Conservation (phyloP, 2,113 vertebrate genomes). For the Paramormyrops kingsleyae region DNA sequence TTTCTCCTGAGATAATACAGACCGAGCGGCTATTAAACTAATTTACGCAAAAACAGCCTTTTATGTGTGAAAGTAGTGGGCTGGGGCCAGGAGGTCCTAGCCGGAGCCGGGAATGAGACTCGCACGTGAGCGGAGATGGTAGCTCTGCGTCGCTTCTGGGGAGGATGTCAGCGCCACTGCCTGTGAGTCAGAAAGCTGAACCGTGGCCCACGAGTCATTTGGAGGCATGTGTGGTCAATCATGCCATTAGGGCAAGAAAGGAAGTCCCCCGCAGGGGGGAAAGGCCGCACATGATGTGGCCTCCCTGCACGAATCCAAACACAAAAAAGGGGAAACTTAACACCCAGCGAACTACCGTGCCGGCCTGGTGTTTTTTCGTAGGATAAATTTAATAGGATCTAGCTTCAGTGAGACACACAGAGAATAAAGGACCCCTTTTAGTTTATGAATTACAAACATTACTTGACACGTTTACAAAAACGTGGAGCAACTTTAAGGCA, state of each 20-base stretch:
- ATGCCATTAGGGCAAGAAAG: conserved; percentile 46
- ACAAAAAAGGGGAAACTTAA: conserved; percentile 17
- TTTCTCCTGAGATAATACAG: conserved; percentile 59
- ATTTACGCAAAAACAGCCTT: conserved; percentile 39
- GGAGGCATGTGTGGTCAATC: conserved; percentile 53
- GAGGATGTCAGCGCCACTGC: conserved; percentile 31
- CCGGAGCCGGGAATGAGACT: conserved; percentile 25
- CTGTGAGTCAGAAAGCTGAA: conserved; percentile 35
- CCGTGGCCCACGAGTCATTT: neutral
- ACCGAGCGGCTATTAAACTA: conserved; percentile 47
- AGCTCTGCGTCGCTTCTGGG: conserved; percentile 18
- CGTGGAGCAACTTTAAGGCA: neutral
- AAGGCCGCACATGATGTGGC: conserved; percentile 47
- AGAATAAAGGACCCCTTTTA: neutral
- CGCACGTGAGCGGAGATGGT: conserved; percentile 14
- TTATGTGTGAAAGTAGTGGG: conserved; percentile 50
- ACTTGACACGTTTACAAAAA: neutral
- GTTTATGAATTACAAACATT: neutral
- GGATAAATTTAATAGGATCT: conserved; percentile 28
- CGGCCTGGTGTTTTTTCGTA: conserved; percentile 38
- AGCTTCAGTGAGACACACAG: neutral
- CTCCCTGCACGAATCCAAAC: conserved; percentile 39
- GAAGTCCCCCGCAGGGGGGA: conserved; percentile 30
- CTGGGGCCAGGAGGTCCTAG: conserved; percentile 33
- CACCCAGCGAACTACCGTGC: conserved; percentile 29